Evolutionary conservation across 2,797 vertebrate genomes (phyloP).

Genomic region (Mycteria americana): DNA sequence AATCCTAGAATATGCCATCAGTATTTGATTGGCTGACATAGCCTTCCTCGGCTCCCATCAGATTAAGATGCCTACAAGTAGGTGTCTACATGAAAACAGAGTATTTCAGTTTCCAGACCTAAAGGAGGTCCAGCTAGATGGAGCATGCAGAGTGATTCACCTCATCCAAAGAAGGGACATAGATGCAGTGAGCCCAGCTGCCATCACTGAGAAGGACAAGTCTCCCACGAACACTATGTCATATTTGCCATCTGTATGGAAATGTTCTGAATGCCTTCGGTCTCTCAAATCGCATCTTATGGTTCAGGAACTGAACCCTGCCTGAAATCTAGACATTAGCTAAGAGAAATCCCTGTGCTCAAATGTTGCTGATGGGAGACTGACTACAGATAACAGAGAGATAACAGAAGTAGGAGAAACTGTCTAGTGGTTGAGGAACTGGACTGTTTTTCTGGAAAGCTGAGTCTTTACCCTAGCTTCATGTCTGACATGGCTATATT

Average conservation of each 20-base stretch:
- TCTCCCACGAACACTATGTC: not conserved
- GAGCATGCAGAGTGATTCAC: not conserved
- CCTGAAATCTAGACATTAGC: not conserved
- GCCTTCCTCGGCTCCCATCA: not conserved
- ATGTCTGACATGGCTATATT: not conserved
- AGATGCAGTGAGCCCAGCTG: not conserved
- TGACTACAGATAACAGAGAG: not conserved
- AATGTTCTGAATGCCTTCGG: not conserved
- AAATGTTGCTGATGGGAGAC: not conserved
- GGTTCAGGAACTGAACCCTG: not conserved
- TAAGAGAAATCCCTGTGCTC: not conserved
- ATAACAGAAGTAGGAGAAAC: not conserved
- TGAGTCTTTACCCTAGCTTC: not conserved
- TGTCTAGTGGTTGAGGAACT: not conserved
- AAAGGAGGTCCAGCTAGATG: not conserved
- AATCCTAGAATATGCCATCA: not conserved
- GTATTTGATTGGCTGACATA: not conserved
- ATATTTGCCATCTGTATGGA: not conserved
- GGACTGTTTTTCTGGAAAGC: not conserved
- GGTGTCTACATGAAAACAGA: not conserved
- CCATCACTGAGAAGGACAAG: not conserved
- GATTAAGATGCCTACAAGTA: not conserved
- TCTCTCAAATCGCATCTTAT: not conserved
- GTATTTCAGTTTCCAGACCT: not conserved
- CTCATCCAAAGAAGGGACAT: not conserved